These are phyloP conservation scores for Drosophila koepferae DNA, from an alignment of 2,888 invertebrate species.

Conservation along the genomic window DNA sequence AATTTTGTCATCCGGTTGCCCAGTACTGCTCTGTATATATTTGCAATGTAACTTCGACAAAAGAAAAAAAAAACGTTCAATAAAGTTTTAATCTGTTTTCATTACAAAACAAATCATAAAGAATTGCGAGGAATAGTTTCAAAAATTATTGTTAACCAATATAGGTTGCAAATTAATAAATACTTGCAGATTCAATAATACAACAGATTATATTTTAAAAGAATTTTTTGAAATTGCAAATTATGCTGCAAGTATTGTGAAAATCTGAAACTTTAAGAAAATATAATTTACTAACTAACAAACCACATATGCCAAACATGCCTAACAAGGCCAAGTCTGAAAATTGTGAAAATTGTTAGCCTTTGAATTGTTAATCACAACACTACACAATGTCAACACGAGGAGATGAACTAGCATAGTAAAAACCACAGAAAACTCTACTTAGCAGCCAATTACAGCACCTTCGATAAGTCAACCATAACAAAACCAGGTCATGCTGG, in stretches of 20 bases:
- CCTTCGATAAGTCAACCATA: conserved; percentile 17
- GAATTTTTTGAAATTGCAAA: too few species aligned
- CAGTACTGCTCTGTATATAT: background rate
- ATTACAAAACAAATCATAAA: background rate
- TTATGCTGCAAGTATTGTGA: background rate
- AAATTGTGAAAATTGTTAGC: conserved; percentile 3
- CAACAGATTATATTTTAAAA: background rate
- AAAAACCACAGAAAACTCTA: conserved; percentile 2
- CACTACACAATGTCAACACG: conserved; percentile 32
- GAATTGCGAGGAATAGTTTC: background rate
- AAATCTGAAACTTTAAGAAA: background rate
- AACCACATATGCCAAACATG: background rate
- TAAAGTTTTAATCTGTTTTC: background rate
- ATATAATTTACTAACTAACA: background rate
- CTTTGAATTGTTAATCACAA: conserved; percentile 44
- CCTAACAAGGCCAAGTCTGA: background rate
- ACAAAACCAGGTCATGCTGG: conserved; percentile 9
- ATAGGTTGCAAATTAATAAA: background rate
- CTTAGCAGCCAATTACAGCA: conserved; percentile 26
- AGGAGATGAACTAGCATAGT: background rate
- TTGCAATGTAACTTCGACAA: background rate
- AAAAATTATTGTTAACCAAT: background rate
- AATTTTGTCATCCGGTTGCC: too few species aligned
- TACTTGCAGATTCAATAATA: background rate
- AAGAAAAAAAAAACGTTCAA: background rate